A percentile compares a stretch with the other conserved stretches of the same genome.
These are phyloP conservation scores for Cnemophilus loriae DNA, from an alignment of 2,113 vertebrate genomes.

Conservation along the genomic window DNA sequence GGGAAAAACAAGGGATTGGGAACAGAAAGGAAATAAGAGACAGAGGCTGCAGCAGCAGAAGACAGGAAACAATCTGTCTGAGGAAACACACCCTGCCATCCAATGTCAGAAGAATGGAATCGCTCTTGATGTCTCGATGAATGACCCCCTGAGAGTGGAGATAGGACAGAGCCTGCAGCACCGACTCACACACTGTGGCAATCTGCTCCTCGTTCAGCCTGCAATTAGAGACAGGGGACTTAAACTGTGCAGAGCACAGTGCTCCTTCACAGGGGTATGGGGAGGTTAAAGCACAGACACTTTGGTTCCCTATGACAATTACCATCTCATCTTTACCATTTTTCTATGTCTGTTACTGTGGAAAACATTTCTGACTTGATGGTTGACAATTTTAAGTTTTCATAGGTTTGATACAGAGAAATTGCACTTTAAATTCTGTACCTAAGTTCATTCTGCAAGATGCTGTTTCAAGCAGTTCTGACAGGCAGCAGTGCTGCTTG, in stretches of 20 bases:
- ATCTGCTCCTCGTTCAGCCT: constrained; percentile 98
- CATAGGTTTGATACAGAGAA: not conserved
- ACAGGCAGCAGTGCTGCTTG: not conserved
- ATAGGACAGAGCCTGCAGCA: constrained; percentile 93
- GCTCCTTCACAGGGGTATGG: not conserved
- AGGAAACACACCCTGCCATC: constrained; percentile 85
- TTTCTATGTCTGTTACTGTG: not conserved
- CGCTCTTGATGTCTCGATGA: constrained; percentile 98
- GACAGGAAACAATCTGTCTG: not conserved
- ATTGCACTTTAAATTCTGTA: not conserved
- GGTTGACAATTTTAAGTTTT: not conserved
- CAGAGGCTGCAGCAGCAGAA: not conserved
- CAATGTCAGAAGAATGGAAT: constrained; percentile 92
- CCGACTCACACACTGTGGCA: constrained; percentile 94
- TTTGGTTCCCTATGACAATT: not conserved
- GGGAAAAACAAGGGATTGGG: not conserved
- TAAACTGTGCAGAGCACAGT: rapidly evolving
- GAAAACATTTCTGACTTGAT: not conserved
- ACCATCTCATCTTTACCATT: not conserved
- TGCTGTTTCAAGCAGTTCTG: not conserved
- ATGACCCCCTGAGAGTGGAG: constrained; percentile 98
- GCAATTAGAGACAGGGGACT: not conserved
- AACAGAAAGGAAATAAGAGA: not conserved
- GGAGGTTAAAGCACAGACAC: not conserved
- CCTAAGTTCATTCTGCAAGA: not conserved